phyloP scores from a whole-genome alignment of 2,888 invertebrate genomes.

The Lumbricus terrestris region DNA sequence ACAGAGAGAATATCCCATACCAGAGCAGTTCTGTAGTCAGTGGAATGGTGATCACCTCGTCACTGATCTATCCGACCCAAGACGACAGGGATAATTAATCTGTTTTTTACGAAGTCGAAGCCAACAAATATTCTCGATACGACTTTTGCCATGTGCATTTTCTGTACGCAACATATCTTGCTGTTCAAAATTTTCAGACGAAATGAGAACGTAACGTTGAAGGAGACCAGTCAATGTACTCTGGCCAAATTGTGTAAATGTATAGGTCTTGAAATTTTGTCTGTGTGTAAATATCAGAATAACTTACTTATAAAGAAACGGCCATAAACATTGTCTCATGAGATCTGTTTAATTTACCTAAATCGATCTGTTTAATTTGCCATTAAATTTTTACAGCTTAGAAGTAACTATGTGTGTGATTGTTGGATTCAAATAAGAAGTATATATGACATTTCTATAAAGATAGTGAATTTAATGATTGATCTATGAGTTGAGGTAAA shows the following conservation, averaged over 20 bases:
- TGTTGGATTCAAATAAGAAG: background rate
- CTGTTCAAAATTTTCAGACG: background rate
- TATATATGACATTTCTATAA: background rate
- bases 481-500: background rate
- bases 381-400: background rate
- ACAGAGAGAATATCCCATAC: slow-evolving; percentile 10
- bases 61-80: background rate
- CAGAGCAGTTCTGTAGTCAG: slow-evolving; percentile 4
- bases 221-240: background rate
- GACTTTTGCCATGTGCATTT: background rate
- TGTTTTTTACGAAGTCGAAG: background rate
- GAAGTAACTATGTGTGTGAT: background rate
- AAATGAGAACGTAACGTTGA: background rate
- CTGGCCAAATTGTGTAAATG: background rate
- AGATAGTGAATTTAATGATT: no score
- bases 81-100: background rate
- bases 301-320: background rate
- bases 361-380: background rate
- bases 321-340: no score
- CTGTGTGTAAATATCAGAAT: background rate
- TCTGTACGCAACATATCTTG: background rate
- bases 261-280: slow-evolving; percentile 3
- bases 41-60: slow-evolving; percentile 9
- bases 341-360: no score
- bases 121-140: background rate